Base-by-base conservation (phyloP, 1,140 invertebrate genomes). In the Ylistrum balloti region DNA sequence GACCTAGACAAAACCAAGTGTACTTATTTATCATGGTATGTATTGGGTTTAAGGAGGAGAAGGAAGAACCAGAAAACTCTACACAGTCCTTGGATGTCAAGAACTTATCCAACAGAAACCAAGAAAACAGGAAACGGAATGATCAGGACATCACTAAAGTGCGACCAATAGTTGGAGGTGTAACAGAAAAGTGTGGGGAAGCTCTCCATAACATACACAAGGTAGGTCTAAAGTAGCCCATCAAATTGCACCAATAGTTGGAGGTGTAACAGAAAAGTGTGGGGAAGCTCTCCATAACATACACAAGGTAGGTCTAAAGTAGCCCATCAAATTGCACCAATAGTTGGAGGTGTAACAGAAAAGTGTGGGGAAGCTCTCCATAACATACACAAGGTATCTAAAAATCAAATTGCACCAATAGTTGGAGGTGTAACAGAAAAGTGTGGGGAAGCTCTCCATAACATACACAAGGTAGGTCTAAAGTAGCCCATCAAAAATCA, bases 71-170 rank as follows among this genome's bases (percentile, higher is more conserved):
- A 7, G 56, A 74, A 48, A 86, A 85, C 13, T 89, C 33, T 32
- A 33, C 86, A 33, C 45, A 86, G 34, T 86, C 33, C 33, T 87
- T 91, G 15, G 87, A 90, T 86, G 87, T 91, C 17, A 87, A 90
- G 33, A 33, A 85, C 28, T 87, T 91, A 22, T 90, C 91, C 15
- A 38, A 88, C 5, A 41, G 33, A 74, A 88, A 89, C 28, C 90
- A 41, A 34, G 85, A 33, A 86, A n/a, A 33, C 89, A 33, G 88
- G 86, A 28, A 89, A 88, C 22, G 35, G 86, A 45, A 38, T 88
- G 13, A 33, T 85, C 41, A 22, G 88, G 10, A 91, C 88, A 90
- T 89, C 89, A 35, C 90, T 88, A 32, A 90, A 88, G 34, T 87
- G 86, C 38, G 88, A 35, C 33, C 33, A 10, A 87, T 32, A 17